Percentiles rank a stretch among this genome's conserved stretches.
phyloP scores from a whole-genome alignment of 2,797 vertebrate genomes.

The Tiaroga cobitis region DNA sequence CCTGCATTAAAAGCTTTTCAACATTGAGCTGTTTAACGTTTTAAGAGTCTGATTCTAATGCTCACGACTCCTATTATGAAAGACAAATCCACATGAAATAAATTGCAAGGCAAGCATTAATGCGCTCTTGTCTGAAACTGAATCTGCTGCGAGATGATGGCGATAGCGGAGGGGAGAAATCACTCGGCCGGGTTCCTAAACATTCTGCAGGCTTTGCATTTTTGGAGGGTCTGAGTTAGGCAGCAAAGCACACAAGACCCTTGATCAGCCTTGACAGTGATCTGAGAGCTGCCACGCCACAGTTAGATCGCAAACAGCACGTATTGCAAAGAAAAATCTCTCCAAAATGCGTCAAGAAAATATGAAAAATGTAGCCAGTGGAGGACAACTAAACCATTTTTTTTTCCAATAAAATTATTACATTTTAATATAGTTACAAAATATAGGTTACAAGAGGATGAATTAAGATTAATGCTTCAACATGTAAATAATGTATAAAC shows the following conservation, averaged over 20 bases:
- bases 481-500: neutral
- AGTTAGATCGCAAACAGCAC: slow-evolving; percentile 53
- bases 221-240: slow-evolving; percentile 32
- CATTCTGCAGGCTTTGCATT: slow-evolving; percentile 47
- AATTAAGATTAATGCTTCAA: neutral
- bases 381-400: neutral
- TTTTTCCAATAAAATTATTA: neutral
- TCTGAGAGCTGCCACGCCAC: slow-evolving; percentile 60
- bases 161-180: slow-evolving; percentile 15
- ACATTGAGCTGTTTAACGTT: slow-evolving; percentile 25
- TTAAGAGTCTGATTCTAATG: slow-evolving; percentile 37
- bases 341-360: neutral
- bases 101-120: slow-evolving; percentile 23
- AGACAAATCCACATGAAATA: slow-evolving; percentile 39
- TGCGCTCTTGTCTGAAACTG: slow-evolving; percentile 25
- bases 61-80: slow-evolving; percentile 22
- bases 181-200: slow-evolving; percentile 36
- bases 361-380: neutral
- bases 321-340: neutral
- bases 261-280: slow-evolving; percentile 51
- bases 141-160: slow-evolving; percentile 23
- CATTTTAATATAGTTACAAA: neutral
- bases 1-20: slow-evolving; percentile 6
- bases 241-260: slow-evolving; percentile 51
- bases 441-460: neutral